Base-by-base conservation (phyloP, 2,797 vertebrate species). In the Picus viridis region DNA sequence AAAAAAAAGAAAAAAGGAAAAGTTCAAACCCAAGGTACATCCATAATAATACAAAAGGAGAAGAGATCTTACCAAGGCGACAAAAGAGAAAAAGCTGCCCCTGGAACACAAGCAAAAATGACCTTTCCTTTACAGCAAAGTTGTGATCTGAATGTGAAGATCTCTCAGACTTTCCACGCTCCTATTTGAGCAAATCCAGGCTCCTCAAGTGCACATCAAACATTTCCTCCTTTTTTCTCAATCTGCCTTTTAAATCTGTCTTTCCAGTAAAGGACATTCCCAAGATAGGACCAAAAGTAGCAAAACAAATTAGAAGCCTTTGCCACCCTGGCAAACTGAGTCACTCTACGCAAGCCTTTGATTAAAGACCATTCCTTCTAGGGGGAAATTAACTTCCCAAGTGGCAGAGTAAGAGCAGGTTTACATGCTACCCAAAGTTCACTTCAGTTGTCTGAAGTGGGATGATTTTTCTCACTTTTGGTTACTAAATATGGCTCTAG, bases 1-100 rank as follows among this genome's bases (percentile, higher is more conserved):
- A 79, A 75, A 82, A 54, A 76, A 82, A 53, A 34, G 68, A 53
- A 36, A 93, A 89, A 93, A 90, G 75, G 53, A 41, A 88, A 87
- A 86, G 74, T 96, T 97, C 94, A 94, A 96, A 97, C 80, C 62
- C 68, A 88, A 94, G 64, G 74, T 96, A 95, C 39, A 94, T 92
- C 93, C 85, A 88, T 91, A 95, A 92, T 96, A 96, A 94, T 78
- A 96, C 82, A 93, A 94, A 97, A 96, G 94, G 72, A 97, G 89
- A 96, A 97, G 89, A 96, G 72, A 94, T 96, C 77, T 90, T 72
- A 82, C 68, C 77, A 94, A 89, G 73, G 80, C 92, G 65, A 96
- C 94, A 59, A 96, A 84, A 79, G 71, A 89, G 82, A 91, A 94
- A 93, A 88, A 89, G 90, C 74, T 96, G 94, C 76, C 86, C 72